Evolutionary conservation across 1,140 invertebrate genomes (phyloP).

Genomic region (Aphidius ervi): DNA sequence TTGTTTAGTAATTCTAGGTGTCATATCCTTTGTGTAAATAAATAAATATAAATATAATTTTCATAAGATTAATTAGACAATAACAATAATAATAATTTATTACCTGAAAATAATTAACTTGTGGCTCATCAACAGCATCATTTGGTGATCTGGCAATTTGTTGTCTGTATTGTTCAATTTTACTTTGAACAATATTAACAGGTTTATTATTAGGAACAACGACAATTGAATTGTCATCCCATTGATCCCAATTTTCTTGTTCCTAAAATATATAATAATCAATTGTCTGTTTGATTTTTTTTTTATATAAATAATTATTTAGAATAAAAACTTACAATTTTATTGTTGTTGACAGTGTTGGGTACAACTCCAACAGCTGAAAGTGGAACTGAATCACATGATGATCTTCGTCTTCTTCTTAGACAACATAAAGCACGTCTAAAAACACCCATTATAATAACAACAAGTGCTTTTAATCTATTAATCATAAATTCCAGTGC

Average conservation of each 20-base stretch:
- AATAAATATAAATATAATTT: conserved; percentile 2
- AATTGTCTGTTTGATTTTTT: conserved; percentile 1
- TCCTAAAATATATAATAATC: conserved; percentile 32
- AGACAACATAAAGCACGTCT: conserved; percentile 57
- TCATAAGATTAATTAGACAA: background rate
- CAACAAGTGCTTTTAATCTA: conserved; percentile 51
- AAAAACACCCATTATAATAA: conserved; percentile 50
- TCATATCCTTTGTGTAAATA: conserved; percentile 47
- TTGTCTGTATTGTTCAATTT: conserved; percentile 56
- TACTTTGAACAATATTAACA: conserved; percentile 50
- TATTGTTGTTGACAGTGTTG: conserved; percentile 36
- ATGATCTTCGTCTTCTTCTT: conserved; percentile 50
- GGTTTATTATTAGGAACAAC: conserved; percentile 45
- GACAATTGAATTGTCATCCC: conserved; percentile 44
- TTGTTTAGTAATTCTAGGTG: conserved; percentile 54
- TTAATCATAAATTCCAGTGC: conserved; percentile 46
- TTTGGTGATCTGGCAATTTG: conserved; percentile 41
- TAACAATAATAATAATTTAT: conserved; percentile 14
- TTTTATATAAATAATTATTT: background rate
- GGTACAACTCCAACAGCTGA: conserved; percentile 53
- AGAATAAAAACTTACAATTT: conserved; percentile 18
- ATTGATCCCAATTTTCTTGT: conserved; percentile 53
- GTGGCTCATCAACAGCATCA: conserved; percentile 31
- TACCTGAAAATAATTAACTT: conserved; percentile 53
- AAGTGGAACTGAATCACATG: conserved; percentile 53